Evolutionary conservation across 2,113 vertebrate species (phyloP).

Genomic region (Capreolus pygargus): DNA sequence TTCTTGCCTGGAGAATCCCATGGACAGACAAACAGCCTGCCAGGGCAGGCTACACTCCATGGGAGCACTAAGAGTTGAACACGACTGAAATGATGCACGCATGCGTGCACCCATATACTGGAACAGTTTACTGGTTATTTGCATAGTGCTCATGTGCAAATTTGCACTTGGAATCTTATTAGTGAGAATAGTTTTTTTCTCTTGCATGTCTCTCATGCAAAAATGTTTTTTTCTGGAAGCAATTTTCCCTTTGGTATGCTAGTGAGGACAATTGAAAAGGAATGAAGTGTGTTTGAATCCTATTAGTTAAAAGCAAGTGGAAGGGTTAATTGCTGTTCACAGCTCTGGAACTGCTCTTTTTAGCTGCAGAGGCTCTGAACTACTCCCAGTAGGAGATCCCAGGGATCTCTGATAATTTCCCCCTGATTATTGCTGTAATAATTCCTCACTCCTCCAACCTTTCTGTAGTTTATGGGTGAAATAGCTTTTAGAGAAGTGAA

Average conservation of each 20-base stretch:
- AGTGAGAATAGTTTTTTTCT: background rate
- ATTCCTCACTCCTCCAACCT: background rate
- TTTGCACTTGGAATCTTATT: background rate
- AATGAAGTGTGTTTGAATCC: background rate
- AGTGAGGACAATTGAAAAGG: background rate
- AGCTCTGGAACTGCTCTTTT: background rate
- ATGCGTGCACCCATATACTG: rapidly evolving
- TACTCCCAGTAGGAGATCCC: background rate
- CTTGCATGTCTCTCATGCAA: background rate
- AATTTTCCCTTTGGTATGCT: background rate
- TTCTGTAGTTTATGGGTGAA: background rate
- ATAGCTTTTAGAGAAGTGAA: conserved; percentile 12
- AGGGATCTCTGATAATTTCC: background rate
- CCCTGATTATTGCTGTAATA: background rate
- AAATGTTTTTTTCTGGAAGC: background rate
- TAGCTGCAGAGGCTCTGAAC: background rate
- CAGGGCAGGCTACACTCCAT: background rate
- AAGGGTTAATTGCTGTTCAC: background rate
- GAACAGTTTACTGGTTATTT: background rate
- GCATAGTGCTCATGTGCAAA: background rate
- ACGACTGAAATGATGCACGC: background rate
- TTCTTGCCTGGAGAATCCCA: background rate
- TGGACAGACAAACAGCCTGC: background rate
- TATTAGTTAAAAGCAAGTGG: background rate
- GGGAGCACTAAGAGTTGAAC: background rate